Evolutionary conservation across 1,140 invertebrate species (phyloP), one percentile per base, ranked within the genome.

Genomic region (Probaryconus sp.): DNA sequence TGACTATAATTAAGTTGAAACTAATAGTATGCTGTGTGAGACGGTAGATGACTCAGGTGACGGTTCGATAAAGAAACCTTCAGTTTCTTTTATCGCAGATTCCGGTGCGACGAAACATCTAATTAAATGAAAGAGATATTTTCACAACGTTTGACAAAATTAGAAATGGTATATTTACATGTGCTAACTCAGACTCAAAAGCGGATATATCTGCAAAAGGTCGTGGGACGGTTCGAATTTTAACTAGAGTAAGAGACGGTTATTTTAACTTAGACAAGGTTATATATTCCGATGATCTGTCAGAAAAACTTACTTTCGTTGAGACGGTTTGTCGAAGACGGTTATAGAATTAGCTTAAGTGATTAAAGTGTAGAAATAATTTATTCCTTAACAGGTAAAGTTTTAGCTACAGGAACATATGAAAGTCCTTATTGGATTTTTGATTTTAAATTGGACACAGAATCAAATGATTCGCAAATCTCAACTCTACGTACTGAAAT

Each of bases 61-160:
- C 1, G 14, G 6, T 38, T 11, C 7, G 28, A 53, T 47, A 13
- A 56, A 35, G 18, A 42, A 14, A 60, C 10, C 6, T 13, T 13
- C 14, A 13, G 38, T 76, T 3, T 42, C n/a, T 11, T 77, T 73
- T 31, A 10, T 73, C 9, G 72, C 60, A 7, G 74, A 76, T 28
- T 72, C 74, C 4, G 74, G 74, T n/a, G 65, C 72, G 0, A 65
- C 72, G 0, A 58, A 76, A 17, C 68, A 72, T n/a, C 56, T 76
- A 17, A 21, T 63, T n/a, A 2, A 72, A 71, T 45, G 68, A 67
- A 43, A 47, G 53, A 14, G 40, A 61, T 5, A 33, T 76, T 24
- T 48, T 68, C 7, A 30, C 10, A 2, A 33, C 71, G 24, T 76
- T 67, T 38, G n/a, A 47, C 14, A 67, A 43, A 72, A 42, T 16